A percentile compares a stretch with the other conserved stretches of the same genome.
Conservation (phyloP, 2,113 vertebrate genomes). For the Megaceryle torquata region DNA sequence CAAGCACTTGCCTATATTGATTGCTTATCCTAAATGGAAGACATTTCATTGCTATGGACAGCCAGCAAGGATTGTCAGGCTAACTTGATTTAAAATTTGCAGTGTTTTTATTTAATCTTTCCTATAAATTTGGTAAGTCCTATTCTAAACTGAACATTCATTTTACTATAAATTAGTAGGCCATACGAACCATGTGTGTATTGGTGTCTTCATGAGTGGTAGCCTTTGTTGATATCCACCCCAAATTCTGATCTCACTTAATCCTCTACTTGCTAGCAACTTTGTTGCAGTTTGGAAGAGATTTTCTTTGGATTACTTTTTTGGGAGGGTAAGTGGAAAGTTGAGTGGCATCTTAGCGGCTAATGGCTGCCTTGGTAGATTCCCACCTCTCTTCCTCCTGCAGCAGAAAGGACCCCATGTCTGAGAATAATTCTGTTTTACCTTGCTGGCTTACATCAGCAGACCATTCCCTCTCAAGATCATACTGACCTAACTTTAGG, state of each 20-base stretch:
- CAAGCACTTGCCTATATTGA: constrained; percentile 26
- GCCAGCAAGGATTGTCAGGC: constrained; percentile 48
- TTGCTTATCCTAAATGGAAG: constrained; percentile 41
- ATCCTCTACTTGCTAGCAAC: constrained; percentile 5
- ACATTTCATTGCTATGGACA: constrained; percentile 33
- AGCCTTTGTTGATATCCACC: constrained; percentile 13
- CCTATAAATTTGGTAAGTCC: background rate
- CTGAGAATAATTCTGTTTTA: background rate
- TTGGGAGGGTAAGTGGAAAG: background rate
- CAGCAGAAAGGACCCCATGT: background rate
- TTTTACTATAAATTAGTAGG: background rate
- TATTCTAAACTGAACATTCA: background rate
- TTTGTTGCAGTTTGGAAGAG: constrained; percentile 5
- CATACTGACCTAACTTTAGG: background rate
- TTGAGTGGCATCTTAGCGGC: background rate
- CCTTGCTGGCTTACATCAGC: background rate
- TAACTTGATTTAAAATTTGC: background rate
- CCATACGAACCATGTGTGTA: background rate
- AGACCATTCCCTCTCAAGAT: background rate
- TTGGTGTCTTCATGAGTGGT: background rate
- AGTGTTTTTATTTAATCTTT: constrained; percentile 21
- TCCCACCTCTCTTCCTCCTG: background rate
- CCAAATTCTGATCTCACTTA: background rate
- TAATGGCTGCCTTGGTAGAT: background rate
- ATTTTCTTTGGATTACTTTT: background rate